Conservation (phyloP, 2,113 vertebrate species). For the Cisticola juncidis region DNA sequence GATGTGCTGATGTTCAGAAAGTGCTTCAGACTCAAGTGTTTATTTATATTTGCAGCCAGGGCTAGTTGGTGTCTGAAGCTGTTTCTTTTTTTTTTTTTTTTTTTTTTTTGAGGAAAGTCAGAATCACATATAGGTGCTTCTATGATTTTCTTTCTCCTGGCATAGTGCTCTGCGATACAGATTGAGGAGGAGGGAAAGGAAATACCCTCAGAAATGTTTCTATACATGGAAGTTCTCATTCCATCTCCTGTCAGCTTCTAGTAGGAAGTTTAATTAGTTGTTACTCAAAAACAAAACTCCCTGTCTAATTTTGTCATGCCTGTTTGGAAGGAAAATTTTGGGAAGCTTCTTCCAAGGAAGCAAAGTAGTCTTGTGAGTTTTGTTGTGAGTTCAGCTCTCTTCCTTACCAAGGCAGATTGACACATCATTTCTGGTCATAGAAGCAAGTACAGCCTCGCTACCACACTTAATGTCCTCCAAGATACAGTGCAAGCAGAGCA, state of each 20-base stretch:
- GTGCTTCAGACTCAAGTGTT: neutral
- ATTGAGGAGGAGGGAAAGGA: neutral
- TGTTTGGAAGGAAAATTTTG: neutral
- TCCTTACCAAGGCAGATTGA: neutral
- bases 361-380: neutral
- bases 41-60: neutral
- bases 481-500: neutral
- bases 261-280: neutral
- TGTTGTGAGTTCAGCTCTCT: neutral
- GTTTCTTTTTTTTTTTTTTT: neutral
- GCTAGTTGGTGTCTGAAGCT: neutral
- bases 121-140: neutral
- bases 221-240: neutral
- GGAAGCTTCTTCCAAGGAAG: neutral
- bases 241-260: neutral
- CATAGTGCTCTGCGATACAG: neutral
- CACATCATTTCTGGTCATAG: rapidly evolving
- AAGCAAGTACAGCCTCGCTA: neutral
- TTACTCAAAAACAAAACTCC: neutral
- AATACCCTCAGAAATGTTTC: neutral
- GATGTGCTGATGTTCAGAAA: neutral
- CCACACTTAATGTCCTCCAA: neutral
- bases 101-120: neutral
- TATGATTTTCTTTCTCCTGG: neutral
- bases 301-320: neutral